Conservation (phyloP, 2,797 vertebrate species). For the Xiphorhynchus erythropygius region DNA sequence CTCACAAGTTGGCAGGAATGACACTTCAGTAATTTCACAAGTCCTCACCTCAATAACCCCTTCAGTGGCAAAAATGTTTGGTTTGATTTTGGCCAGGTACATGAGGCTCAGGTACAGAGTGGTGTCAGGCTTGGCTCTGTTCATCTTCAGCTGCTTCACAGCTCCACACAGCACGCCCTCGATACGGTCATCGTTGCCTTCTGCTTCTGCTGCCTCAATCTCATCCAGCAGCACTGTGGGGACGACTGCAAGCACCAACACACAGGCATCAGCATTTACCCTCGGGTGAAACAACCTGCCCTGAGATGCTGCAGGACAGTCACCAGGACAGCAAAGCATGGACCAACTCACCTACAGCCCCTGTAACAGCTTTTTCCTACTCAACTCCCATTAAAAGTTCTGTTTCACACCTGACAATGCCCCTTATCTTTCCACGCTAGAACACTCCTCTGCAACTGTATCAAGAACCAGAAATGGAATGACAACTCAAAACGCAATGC, state of each 20-base stretch:
- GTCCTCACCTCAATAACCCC: conserved; percentile 93
- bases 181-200: conserved; percentile 93
- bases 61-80: conserved; percentile 96
- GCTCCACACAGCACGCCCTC: conserved; percentile 95
- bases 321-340: not conserved
- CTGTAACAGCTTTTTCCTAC: not conserved
- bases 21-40: rapidly evolving
- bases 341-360: not conserved
- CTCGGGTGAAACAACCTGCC: rapidly evolving
- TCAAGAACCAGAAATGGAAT: rapidly evolving
- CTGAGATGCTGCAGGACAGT: not conserved
- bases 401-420: not conserved
- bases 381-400: not conserved
- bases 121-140: conserved; percentile 92
- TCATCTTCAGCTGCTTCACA: conserved; percentile 92
- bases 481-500: rapidly evolving
- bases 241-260: conserved; percentile 76
- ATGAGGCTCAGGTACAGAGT: conserved; percentile 94
- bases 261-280: not conserved
- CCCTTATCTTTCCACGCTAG: not conserved
- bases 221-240: conserved; percentile 90
- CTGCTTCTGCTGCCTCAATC: conserved; percentile 91
- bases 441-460: not conserved
- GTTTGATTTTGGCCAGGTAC: conserved; percentile 98
- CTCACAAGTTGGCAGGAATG: not conserved